Base-by-base conservation (phyloP, 2,113 vertebrate genomes). In the Anseranas semipalmata region DNA sequence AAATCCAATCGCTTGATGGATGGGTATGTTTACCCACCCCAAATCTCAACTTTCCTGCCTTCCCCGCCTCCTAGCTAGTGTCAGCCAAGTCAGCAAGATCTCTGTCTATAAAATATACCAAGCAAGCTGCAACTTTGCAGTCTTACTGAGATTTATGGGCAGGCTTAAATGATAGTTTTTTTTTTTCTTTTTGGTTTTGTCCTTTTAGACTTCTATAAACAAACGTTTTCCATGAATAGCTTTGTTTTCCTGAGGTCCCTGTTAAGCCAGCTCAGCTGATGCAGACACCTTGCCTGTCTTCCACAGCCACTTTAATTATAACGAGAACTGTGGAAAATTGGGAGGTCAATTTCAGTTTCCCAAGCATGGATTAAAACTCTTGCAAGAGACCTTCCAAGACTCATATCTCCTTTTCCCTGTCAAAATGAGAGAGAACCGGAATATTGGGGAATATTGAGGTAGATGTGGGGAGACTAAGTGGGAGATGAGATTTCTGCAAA, bases 81-180 rank as follows among this genome's bases (percentile, higher is more conserved):
- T 50, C 67, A 96, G 89, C 92, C 93, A 91, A 85, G 82, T 95
- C 94, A 96, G 92, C 96, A 95, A 93, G 70, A 95, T 94, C 90
- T 95, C 89, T 89, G 94, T 94, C 97, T 90, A 87, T 93, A 96
- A 97, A 96, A 95, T 80, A 96, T 74, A 90, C 75, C 55, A 76
- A 97, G 95, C 74, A 93, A 92, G 83, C 84, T 87, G 89, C 82
- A 87, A 66, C 88, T 90, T 82, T 77, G 78, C 83, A 89, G 66
- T 87, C 60, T 91, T 77, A 21, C 72, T 46, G 46, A 74, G 66
- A 95, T 92, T 94, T 94, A 94, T 63, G 76, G 68, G 46, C 73
- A 93, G 60, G 52, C 89, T 93, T 92, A 85, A 58, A 46, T 45
- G 84, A 93, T 65, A 72, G 30, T 52, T 39, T 50, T 39, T 33